phyloP scores from a whole-genome alignment of 2,113 vertebrate species.

The Thryonomys swinderianus region DNA sequence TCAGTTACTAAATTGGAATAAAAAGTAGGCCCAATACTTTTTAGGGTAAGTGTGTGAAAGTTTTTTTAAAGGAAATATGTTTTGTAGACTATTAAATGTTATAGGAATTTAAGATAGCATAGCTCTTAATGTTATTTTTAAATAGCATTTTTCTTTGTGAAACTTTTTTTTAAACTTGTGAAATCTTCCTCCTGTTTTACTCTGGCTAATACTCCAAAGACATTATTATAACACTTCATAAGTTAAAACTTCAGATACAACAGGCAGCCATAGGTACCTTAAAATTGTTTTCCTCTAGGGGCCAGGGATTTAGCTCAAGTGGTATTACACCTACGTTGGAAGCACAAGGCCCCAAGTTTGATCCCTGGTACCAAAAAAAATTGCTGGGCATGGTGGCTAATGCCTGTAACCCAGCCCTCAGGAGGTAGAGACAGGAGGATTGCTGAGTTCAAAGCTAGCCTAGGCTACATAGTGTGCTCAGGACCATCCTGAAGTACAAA shows the following conservation, averaged over 20 bases:
- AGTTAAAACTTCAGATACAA: not conserved
- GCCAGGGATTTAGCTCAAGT: too few species aligned
- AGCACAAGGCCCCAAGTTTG: too few species aligned
- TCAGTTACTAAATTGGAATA: not conserved
- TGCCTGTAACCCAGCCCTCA: too few species aligned
- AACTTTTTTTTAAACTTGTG: not conserved
- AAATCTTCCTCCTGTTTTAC: slow-evolving; percentile 9
- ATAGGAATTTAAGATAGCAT: not conserved
- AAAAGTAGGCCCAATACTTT: not conserved
- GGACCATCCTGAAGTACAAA: too few species aligned
- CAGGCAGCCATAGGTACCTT: not conserved
- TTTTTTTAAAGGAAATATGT: not conserved
- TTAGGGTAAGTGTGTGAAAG: not conserved
- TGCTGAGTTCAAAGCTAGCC: too few species aligned
- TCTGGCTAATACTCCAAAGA: not conserved
- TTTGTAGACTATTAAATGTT: not conserved
- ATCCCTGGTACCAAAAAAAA: too few species aligned
- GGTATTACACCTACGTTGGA: too few species aligned
- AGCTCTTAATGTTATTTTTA: slow-evolving; percentile 1
- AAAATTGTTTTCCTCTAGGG: not conserved
- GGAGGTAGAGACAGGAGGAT: too few species aligned
- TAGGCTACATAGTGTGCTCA: too few species aligned
- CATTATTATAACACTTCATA: not conserved
- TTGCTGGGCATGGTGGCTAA: too few species aligned
- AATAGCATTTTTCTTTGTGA: not conserved